Base-by-base conservation (phyloP, 2,888 invertebrate species). In the Mycogona germanica region DNA sequence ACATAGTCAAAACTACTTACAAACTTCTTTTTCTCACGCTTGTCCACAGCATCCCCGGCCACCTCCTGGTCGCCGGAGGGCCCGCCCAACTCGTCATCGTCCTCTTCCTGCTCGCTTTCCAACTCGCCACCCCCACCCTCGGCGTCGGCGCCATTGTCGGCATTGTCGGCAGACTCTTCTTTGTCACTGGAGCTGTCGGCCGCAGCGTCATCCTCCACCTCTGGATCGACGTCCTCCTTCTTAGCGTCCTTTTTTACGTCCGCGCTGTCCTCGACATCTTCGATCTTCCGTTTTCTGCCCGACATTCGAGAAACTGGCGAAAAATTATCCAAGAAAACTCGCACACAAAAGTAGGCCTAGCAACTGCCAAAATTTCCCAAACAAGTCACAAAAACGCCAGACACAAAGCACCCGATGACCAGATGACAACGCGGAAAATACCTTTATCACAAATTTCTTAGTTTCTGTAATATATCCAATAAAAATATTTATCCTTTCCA, bases 21-120 rank as follows among this genome's bases (percentile, higher is more conserved):
- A 38, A 55, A 55, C 35, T 55, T 55, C 50, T 55, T 55, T 23
- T 42, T 49, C 25, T 55, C 55, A 12, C 29, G 41, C 26, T 55
- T 55, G 23, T 55, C 55, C n/a, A n/a, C 30, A 50, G 35, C 48
- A 21, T 46, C 45, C 1, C 30, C 14, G 28, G 25, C 30, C 19
- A 46, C 46, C 23, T 32, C 37, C n/a, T 45, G 35, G 14, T 37
- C 30, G 50, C 26, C 37, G 40, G 19, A 29, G 38, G 49, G 12
- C 38, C 28, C 21, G 53, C 14, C 51, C 21, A 6, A 9, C 7
- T 9, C 42, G 12, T 32, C 51, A 9, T 7, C 6, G 7, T 9
- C 7, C n/a, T n/a, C 29, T 6, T 51, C 51, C 6, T 47, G 19
- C 3, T 23, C 29, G 7, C 29, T 25, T 42, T 42, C 21, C 7